Evolutionary conservation across 1,140 invertebrate species (phyloP).

Genomic region (Cepaea nemoralis): DNA sequence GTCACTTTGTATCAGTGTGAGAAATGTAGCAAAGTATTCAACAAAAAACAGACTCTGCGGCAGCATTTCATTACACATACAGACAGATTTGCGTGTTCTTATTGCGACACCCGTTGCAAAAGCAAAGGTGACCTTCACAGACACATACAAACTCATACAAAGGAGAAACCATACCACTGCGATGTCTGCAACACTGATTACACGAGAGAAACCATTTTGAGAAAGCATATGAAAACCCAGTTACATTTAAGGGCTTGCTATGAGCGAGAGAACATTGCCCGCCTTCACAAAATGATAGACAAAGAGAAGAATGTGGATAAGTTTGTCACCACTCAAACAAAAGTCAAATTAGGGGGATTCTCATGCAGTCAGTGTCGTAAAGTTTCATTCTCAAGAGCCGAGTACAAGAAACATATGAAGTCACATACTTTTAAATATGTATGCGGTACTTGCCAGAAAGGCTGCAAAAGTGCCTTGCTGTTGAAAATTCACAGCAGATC

Average conservation of each 20-base stretch:
- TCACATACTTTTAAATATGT: conserved; percentile 9
- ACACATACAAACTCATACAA: conserved; percentile 40
- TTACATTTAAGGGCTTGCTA: conserved; percentile 17
- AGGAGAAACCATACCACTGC: conserved; percentile 40
- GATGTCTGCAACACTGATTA: conserved; percentile 39
- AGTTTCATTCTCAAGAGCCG: conserved; percentile 8
- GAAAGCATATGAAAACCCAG: conserved; percentile 35
- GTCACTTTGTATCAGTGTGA: conserved; percentile 33
- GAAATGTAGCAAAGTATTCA: conserved; percentile 30
- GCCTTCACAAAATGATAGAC: conserved; percentile 5
- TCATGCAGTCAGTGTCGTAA: conserved; percentile 22
- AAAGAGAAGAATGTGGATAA: conserved; percentile 13
- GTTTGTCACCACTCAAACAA: conserved; percentile 24
- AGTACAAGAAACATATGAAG: conserved; percentile 21
- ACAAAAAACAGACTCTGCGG: conserved; percentile 37
- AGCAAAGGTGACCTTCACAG: conserved; percentile 37
- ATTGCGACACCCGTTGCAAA: conserved; percentile 36
- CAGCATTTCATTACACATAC: conserved; percentile 42
- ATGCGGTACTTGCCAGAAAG: conserved; percentile 29
- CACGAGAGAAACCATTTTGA: conserved; percentile 37
- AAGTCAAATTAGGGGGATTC: conserved; percentile 26
- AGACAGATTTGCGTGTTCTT: conserved; percentile 37
- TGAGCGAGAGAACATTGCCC: conserved; percentile 12
- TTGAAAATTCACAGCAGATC: conserved; percentile 29
- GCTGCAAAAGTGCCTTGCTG: conserved; percentile 9